These are phyloP conservation scores for Nomada goodeniana DNA, from an alignment of 2,888 invertebrate genomes.

Conservation along the genomic window DNA sequence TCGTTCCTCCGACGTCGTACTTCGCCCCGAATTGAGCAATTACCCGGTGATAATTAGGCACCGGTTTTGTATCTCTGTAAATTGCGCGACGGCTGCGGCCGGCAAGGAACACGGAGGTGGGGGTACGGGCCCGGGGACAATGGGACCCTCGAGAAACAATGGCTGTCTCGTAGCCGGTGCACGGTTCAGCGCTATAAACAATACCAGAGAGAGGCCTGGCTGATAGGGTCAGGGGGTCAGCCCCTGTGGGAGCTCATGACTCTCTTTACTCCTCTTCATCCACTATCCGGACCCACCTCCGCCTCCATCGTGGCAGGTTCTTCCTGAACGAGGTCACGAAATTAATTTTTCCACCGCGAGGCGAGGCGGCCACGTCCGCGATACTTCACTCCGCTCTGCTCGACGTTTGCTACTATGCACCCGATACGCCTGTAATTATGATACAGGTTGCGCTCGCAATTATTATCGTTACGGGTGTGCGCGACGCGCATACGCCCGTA, in stretches of 20 bases:
- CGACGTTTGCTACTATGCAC: conserved; percentile 50
- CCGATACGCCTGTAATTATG: conserved; percentile 35
- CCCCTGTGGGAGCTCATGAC: conserved; percentile 83
- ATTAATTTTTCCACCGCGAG: conserved; percentile 69
- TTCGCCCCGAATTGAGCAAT: conserved; percentile 75
- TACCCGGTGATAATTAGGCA: conserved; percentile 77
- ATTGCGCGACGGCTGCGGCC: conserved; percentile 72
- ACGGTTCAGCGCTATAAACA: conserved; percentile 78
- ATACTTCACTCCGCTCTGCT: conserved; percentile 36
- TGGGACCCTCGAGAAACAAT: conserved; percentile 75
- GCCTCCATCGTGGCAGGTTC: conserved; percentile 60
- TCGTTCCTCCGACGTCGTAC: conserved; percentile 40
- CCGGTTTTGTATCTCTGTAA: conserved; percentile 72
- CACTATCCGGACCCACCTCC: conserved; percentile 59
- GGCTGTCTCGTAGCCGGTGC: conserved; percentile 74
- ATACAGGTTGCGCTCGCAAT: conserved; percentile 33
- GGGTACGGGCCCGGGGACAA: conserved; percentile 70
- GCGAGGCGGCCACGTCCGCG: conserved; percentile 31
- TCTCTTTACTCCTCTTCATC: conserved; percentile 78
- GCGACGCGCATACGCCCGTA: background rate
- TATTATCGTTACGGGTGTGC: conserved; percentile 25
- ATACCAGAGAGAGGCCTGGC: conserved; percentile 77
- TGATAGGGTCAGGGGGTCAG: conserved; percentile 82
- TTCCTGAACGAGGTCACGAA: conserved; percentile 72
- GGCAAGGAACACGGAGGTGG: conserved; percentile 23